Evolutionary conservation across 1,140 invertebrate species (phyloP), one percentile per base, ranked within the genome.

Genomic region (Drosophila willistoni): DNA sequence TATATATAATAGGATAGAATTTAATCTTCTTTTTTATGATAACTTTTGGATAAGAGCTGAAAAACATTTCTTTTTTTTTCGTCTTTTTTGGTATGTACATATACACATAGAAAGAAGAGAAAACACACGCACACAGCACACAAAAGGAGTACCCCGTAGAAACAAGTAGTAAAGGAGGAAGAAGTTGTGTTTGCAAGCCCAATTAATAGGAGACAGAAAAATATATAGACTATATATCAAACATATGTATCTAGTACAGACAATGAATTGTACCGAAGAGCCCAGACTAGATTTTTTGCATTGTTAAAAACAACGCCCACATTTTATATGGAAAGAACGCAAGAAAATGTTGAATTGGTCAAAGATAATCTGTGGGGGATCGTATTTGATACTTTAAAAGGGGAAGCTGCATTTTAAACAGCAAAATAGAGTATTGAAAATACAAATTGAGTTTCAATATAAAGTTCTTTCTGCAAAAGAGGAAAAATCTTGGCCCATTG

Each of bases 1-100:
- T 41, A 70, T 66, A 76, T 41, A 70, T 69, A 22, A 65, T 7
- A 29, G 3, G 55, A 51, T 14, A 61, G 29, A 29, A 29, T 29
- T 29, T 41, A 68, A 75, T 56, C 41, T 65, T 56, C 56, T 65
- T 57, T 55, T 33, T 14, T 61, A 71, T 9, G 44, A 19, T 4
- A 25, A 25, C 29, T 7, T 57, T 36, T 33, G 29, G 13, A 25
- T 59, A 59, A 59, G 29, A 59, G 56, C 56, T 59, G 56, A 59
- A 59, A 59, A 36, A 39, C 14, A 17, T 36, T 19, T 57, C 34
- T 39, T 29, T 29, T 36, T 36, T 25, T 29, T 29, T 29, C 34
- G 7, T 12, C 17, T 39, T 29, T 7, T 7, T 36, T 36, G 29
- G 34, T 9, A 59, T 59, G 14, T 19, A 59, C 44, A 22, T 22